These are phyloP conservation scores for Pharmacophagus antenor DNA, from an alignment of 2,888 invertebrate species.

Conservation along the genomic window DNA sequence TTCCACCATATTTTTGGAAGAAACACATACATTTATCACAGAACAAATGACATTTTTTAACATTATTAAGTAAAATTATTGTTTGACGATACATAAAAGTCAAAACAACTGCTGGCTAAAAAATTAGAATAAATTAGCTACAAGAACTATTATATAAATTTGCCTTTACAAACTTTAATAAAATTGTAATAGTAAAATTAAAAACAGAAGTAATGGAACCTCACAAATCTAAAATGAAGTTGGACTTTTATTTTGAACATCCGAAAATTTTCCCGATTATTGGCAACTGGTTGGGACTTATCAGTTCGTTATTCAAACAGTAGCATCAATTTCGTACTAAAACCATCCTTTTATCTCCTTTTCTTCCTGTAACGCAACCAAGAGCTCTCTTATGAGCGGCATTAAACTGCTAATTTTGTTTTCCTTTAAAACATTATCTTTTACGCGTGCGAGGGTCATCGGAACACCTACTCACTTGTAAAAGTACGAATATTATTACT, in stretches of 20 bases:
- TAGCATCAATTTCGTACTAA: conserved; percentile 49
- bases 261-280: conserved; percentile 49
- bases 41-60: no score
- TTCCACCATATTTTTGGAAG: not conserved
- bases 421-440: conserved; percentile 45
- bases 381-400: conserved; percentile 48
- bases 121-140: no score
- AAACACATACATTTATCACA: not conserved
- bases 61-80: no score
- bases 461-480: conserved; percentile 38
- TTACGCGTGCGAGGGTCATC: conserved; percentile 45
- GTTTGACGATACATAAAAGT: not conserved
- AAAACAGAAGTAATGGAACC: conserved; percentile 2
- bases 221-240: conserved; percentile 58
- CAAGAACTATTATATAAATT: no score
- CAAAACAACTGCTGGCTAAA: no score
- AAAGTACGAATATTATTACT: conserved; percentile 34
- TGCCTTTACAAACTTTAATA: no score
- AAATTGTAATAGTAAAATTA: not conserved
- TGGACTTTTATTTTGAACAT: conserved; percentile 61
- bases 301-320: conserved; percentile 67
- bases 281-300: conserved; percentile 63
- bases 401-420: conserved; percentile 55
- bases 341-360: conserved; percentile 54
- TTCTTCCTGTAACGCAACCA: conserved; percentile 55